Conservation (phyloP, 2,888 invertebrate species). For the Cephus nigrinus region DNA sequence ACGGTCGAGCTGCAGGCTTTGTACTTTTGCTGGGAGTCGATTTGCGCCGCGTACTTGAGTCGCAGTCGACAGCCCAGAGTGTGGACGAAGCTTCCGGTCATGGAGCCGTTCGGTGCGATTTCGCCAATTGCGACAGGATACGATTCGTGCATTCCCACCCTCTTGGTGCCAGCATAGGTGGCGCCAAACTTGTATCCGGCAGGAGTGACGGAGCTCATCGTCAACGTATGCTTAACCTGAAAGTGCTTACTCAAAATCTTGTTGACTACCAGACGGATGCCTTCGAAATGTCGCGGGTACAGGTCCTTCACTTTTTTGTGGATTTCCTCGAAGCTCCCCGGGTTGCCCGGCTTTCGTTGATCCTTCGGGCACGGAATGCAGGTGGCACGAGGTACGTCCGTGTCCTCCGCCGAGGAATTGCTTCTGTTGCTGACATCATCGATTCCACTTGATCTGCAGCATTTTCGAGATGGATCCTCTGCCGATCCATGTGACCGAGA, state of each 20-base stretch:
- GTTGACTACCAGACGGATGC: slow-evolving; percentile 46
- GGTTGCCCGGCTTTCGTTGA: slow-evolving; percentile 52
- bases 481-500: too few species aligned
- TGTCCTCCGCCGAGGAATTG: too few species aligned
- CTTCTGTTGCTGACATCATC: too few species aligned
- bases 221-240: slow-evolving; percentile 49
- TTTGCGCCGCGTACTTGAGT: slow-evolving; percentile 50
- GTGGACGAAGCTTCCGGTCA: slow-evolving; percentile 52
- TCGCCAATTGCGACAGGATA: slow-evolving; percentile 54
- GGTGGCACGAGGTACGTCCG: neutral
- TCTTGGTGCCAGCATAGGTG: slow-evolving; percentile 52
- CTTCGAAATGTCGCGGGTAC: slow-evolving; percentile 58
- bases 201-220: slow-evolving; percentile 49
- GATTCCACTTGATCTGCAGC: too few species aligned
- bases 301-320: slow-evolving; percentile 56
- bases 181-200: slow-evolving; percentile 59
- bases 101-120: slow-evolving; percentile 54
- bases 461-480: too few species aligned
- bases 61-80: slow-evolving; percentile 56
- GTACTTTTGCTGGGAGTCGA: slow-evolving; percentile 41
- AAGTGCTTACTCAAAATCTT: slow-evolving; percentile 56
- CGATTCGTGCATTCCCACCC: slow-evolving; percentile 47
- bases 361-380: slow-evolving; percentile 42
- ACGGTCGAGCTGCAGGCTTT: slow-evolving; percentile 43
- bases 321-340: slow-evolving; percentile 60